These are phyloP conservation scores for Syngnathus scovelli DNA, from an alignment of 2,113 vertebrate genomes.

Conservation along the genomic window DNA sequence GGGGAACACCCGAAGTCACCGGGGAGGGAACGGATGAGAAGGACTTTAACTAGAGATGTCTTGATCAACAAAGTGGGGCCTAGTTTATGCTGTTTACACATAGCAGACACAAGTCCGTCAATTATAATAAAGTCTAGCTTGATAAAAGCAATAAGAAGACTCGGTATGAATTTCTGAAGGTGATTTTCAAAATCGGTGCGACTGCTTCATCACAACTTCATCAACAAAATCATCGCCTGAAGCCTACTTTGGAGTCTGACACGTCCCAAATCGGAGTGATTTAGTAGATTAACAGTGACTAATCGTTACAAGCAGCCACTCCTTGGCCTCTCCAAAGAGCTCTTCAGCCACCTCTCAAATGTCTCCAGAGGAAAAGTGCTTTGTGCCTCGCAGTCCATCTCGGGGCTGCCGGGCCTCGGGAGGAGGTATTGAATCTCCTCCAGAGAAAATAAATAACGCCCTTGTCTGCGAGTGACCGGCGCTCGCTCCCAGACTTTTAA, in stretches of 20 bases:
- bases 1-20: too few relatives aligned
- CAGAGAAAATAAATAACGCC: slow-evolving; percentile 73
- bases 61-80: too few relatives aligned
- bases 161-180: not conserved
- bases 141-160: not conserved
- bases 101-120: too few relatives aligned
- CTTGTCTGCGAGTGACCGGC: slow-evolving; percentile 71
- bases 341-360: slow-evolving; percentile 33
- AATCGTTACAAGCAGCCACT: slow-evolving; percentile 41
- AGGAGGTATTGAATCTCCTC: slow-evolving; percentile 66
- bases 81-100: too few relatives aligned
- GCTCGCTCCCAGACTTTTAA: slow-evolving; percentile 70
- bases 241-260: slow-evolving; percentile 37
- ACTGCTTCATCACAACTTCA: not conserved
- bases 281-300: slow-evolving; percentile 46
- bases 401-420: slow-evolving; percentile 34
- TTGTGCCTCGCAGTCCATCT: slow-evolving; percentile 36
- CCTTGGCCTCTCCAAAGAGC: slow-evolving; percentile 24
- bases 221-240: slow-evolving; percentile 25
- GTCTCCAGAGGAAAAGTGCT: slow-evolving; percentile 44
- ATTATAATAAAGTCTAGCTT: too few relatives aligned
- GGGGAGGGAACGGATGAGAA: too few relatives aligned
- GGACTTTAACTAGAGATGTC: too few relatives aligned
- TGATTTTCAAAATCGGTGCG: not conserved
- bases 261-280: slow-evolving; percentile 34